A percentile compares a stretch with the other conserved stretches of the same genome.
Conservation (phyloP, 2,888 invertebrate species). For the Punctoribates punctum region DNA sequence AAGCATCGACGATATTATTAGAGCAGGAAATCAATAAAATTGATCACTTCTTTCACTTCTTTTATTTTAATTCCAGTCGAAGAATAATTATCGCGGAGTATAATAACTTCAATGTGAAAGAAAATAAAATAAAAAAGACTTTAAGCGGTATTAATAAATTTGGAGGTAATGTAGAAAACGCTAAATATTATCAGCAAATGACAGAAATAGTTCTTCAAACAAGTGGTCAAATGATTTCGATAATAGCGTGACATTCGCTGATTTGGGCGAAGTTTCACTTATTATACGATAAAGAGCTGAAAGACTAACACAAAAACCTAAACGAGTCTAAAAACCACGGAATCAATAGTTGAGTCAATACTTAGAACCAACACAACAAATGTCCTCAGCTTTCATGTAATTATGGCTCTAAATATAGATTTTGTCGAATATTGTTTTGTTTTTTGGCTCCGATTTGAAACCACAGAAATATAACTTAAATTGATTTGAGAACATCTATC, state of each 20-base stretch:
- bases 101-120: no score
- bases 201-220: background rate
- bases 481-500: no score
- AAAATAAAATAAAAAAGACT: no score
- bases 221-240: slow-evolving; percentile 22
- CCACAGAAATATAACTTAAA: no score
- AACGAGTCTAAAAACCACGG: slow-evolving; percentile 1
- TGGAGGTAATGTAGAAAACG: no score
- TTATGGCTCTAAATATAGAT: slow-evolving; percentile 13
- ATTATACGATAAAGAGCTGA: background rate
- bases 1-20: no score
- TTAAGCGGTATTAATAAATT: no score
- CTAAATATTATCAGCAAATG: background rate
- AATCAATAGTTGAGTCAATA: slow-evolving; percentile 20
- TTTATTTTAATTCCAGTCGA: no score
- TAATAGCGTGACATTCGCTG: slow-evolving; percentile 25
- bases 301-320: background rate
- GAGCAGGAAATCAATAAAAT: no score
- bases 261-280: slow-evolving; percentile 9
- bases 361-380: background rate
- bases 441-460: no score
- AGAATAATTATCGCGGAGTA: no score
- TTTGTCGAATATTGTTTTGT: background rate
- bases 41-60: no score
- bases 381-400: background rate